Percentiles rank a stretch among this genome's conserved stretches.
phyloP scores from a whole-genome alignment of 2,797 vertebrate species.

The Myioborus melanocephalus region DNA sequence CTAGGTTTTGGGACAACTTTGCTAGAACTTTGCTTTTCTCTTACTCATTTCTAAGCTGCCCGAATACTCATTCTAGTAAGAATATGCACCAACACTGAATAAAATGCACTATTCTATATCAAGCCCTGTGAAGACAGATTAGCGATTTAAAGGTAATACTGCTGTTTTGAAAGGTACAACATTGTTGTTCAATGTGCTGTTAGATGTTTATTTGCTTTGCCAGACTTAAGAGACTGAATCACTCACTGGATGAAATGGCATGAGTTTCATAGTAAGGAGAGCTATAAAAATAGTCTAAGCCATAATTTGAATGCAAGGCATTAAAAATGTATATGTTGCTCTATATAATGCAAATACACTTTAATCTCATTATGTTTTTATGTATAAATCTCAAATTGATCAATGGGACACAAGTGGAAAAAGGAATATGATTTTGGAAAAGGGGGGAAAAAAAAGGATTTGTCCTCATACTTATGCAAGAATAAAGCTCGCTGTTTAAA shows the following conservation, averaged over 20 bases:
- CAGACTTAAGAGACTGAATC: background rate
- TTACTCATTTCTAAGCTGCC: background rate
- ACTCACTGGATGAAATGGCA: background rate
- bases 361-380: background rate
- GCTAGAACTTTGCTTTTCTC: background rate
- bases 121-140: background rate
- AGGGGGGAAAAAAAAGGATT: rapidly evolving
- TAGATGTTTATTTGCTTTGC: background rate
- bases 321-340: background rate
- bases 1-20: background rate
- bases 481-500: background rate
- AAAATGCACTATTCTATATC: background rate
- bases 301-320: background rate
- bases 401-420: background rate
- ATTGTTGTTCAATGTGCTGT: background rate
- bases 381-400: background rate
- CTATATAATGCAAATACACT: background rate
- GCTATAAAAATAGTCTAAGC: background rate
- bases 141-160: background rate
- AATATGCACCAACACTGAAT: background rate
- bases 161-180: background rate
- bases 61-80: background rate
- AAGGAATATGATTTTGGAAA: background rate
- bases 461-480: background rate
- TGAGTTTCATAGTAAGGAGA: background rate